Base-by-base conservation (phyloP, 2,797 vertebrate species). In the Pyrocephalus nanus region DNA sequence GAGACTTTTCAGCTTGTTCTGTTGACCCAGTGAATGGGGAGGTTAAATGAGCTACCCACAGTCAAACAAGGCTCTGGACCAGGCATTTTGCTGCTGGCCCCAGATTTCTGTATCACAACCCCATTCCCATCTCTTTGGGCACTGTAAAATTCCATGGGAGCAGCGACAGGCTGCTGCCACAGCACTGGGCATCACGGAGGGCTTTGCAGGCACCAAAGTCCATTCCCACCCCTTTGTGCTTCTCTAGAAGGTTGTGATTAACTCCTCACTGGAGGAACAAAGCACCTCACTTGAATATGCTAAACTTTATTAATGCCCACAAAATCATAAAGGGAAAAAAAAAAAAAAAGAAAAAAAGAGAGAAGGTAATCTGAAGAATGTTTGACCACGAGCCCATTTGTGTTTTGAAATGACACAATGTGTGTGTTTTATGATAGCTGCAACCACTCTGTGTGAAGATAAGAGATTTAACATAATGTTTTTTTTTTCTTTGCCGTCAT, bases 361-460 rank as follows among this genome's bases (percentile, higher is more conserved):
- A 67, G 50, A 47, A 90, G 70, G 60, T 96, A 93, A 92, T 95
- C 93, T 96, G 95, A 93, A 81, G 91, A 97, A 94, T 95, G 92
- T 92, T 95, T 92, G 93, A 74, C 79, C 0, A 4, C 8, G 20
- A 88, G 84, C 86, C 84, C 36, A 0, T 83, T 93, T 42, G 73
- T 97, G 92, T 94, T 96, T 92, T 83, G 95, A 45, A 96, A 94
- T 94, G 94, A 97, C 95, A 95, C 86, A 96, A 94, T 95, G 76
- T 96, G 96, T 96, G 90, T 96, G 91, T 83, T 96, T 94, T 96
- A 54, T 32, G 93, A 95, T 94, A 96, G 78, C 93, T 85, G 91
- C 83, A 88, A 90, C 87, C 95, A 93, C 87, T 97, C 83, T 84
- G 88, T 1, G 0, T 76, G 86, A 57, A 94, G 95, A 97, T 97